Evolutionary conservation across 2,888 invertebrate genomes (phyloP).

Genomic region (Lordiphosa fenestrarum): DNA sequence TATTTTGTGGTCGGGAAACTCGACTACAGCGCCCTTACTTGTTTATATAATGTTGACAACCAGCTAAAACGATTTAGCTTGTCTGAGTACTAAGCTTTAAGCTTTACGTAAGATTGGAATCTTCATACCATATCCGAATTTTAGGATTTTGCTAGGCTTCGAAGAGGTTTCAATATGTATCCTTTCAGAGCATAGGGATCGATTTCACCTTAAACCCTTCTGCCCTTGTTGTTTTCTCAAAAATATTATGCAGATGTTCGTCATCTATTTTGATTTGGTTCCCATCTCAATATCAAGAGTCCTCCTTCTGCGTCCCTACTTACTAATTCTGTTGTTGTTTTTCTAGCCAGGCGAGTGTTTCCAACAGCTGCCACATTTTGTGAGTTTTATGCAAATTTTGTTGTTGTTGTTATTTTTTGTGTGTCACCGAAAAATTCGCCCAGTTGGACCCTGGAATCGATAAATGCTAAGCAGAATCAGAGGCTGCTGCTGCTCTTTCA

Average conservation of each 20-base stretch:
- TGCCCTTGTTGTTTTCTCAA: too few relatives aligned
- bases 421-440: slow-evolving; percentile 46
- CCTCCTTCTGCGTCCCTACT: slow-evolving; percentile 11
- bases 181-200: too few relatives aligned
- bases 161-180: too few relatives aligned
- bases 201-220: too few relatives aligned
- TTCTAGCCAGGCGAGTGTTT: slow-evolving; percentile 10
- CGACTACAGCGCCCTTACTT: too few relatives aligned
- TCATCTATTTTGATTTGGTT: not conserved
- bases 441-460: slow-evolving; percentile 40
- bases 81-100: too few relatives aligned
- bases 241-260: not conserved
- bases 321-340: slow-evolving; percentile 37
- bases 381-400: slow-evolving; percentile 60
- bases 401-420: slow-evolving; percentile 47
- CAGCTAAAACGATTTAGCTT: too few relatives aligned
- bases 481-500: slow-evolving; percentile 8
- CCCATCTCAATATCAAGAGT: not conserved
- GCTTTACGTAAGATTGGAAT: too few relatives aligned
- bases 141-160: too few relatives aligned
- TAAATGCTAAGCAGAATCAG: slow-evolving; percentile 44
- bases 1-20: too few relatives aligned
- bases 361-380: slow-evolving; percentile 31
- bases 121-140: too few relatives aligned
- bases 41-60: too few relatives aligned